A percentile compares a stretch with the other conserved stretches of the same genome.
Evolutionary conservation across 2,888 invertebrate species (phyloP).

Genomic region (Andrena chrysosceles): DNA sequence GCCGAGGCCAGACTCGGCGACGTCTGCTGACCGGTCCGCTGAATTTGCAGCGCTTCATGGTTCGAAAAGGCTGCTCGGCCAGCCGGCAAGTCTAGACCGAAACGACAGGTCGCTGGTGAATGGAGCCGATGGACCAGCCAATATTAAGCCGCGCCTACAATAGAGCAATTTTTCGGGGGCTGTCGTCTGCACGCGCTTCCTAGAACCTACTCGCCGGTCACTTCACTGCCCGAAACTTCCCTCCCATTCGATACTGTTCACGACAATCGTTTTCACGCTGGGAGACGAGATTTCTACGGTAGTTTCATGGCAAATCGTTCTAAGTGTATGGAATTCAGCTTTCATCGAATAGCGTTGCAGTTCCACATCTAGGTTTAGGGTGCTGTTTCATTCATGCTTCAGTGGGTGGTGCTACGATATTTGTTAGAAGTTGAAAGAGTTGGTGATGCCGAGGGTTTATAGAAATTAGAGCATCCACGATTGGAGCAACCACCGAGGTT

Average conservation of each 20-base stretch:
- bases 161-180: slow-evolving; percentile 36
- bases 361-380: too few relatives aligned
- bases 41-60: slow-evolving; percentile 58
- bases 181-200: slow-evolving; percentile 31
- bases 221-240: neutral
- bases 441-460: too few relatives aligned
- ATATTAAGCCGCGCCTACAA: slow-evolving; percentile 45
- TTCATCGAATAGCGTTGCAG: too few relatives aligned
- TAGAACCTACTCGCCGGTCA: slow-evolving; percentile 9
- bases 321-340: too few relatives aligned
- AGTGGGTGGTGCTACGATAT: too few relatives aligned
- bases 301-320: neutral
- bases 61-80: slow-evolving; percentile 57
- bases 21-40: slow-evolving; percentile 43
- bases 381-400: too few relatives aligned
- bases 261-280: neutral
- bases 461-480: too few relatives aligned
- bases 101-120: slow-evolving; percentile 59
- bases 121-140: slow-evolving; percentile 51
- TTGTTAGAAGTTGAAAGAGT: too few relatives aligned
- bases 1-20: slow-evolving; percentile 28
- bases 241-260: neutral
- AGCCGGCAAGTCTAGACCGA: slow-evolving; percentile 63
- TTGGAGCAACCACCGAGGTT: too few relatives aligned
- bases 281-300: neutral